These are phyloP conservation scores for Crocuta crocuta DNA, from an alignment of 2,113 vertebrate genomes.

Conservation along the genomic window DNA sequence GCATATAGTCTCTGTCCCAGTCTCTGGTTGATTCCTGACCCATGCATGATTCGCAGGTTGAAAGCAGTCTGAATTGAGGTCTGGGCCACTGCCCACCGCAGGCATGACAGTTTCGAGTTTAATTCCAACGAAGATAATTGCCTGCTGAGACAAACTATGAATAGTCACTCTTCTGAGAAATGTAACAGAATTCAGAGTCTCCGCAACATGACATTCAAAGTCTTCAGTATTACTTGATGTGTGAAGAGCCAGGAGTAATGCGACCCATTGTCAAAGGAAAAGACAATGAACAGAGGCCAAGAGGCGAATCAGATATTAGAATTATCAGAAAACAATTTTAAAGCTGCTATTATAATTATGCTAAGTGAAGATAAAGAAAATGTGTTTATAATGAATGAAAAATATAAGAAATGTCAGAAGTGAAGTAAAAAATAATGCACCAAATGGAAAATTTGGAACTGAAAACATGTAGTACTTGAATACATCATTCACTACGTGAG, in stretches of 20 bases:
- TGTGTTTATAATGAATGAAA: neutral
- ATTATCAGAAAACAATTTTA: neutral
- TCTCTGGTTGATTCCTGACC: neutral
- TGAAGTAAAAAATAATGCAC: constrained; percentile 37
- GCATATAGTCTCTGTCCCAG: neutral
- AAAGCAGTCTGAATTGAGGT: neutral
- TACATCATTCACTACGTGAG: neutral
- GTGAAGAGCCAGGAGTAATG: neutral
- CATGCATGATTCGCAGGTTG: neutral
- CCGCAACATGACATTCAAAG: neutral
- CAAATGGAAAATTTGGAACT: neutral
- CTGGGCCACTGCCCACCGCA: neutral
- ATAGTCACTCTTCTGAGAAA: neutral
- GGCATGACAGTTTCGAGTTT: neutral
- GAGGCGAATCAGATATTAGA: neutral
- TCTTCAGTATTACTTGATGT: neutral
- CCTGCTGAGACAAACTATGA: neutral
- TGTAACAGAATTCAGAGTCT: neutral
- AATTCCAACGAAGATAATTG: neutral
- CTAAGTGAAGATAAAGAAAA: neutral
- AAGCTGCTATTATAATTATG: neutral
- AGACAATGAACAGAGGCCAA: neutral
- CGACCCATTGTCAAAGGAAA: neutral
- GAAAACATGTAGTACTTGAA: neutral
- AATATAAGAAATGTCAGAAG: neutral